A percentile compares a stretch with the other conserved stretches of the same genome.
Evolutionary conservation across 2,113 vertebrate species (phyloP).

Genomic region (Epinephelus lanceolatus): DNA sequence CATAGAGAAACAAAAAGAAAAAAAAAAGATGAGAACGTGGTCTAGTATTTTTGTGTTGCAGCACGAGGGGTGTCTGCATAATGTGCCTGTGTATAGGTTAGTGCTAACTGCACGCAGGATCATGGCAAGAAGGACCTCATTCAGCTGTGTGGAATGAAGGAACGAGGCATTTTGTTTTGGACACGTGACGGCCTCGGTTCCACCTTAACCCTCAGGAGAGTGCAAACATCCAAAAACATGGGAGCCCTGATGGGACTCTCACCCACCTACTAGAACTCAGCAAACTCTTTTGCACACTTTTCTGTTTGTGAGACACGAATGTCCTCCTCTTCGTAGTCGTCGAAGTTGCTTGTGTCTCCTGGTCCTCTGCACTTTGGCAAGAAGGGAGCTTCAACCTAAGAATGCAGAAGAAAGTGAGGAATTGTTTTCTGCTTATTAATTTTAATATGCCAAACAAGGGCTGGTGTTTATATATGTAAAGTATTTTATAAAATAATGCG

Average conservation of each 20-base stretch:
- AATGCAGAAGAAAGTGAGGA: background rate
- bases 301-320: slow-evolving; percentile 97
- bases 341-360: slow-evolving; percentile 99
- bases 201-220: slow-evolving; percentile 90
- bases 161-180: slow-evolving; percentile 91
- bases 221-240: slow-evolving; percentile 89
- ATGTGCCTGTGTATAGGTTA: slow-evolving; percentile 91
- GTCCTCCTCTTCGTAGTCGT: slow-evolving; percentile 99
- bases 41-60: slow-evolving; percentile 90
- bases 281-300: slow-evolving; percentile 98
- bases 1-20: slow-evolving; percentile 71
- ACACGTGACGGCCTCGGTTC: slow-evolving; percentile 90
- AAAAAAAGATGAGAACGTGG: slow-evolving; percentile 85
- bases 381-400: slow-evolving; percentile 97
- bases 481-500: too few relatives aligned
- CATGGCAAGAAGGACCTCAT: slow-evolving; percentile 93
- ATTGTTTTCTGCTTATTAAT: background rate
- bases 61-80: slow-evolving; percentile 90
- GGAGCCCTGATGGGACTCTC: slow-evolving; percentile 87
- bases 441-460: background rate
- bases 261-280: slow-evolving; percentile 93
- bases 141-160: slow-evolving; percentile 94
- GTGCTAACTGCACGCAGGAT: slow-evolving; percentile 91
- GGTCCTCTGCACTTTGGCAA: slow-evolving; percentile 99
- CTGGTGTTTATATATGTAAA: background rate